These are phyloP conservation scores for Stenolophus ochropezus DNA, from an alignment of 2,888 invertebrate species.

Conservation along the genomic window DNA sequence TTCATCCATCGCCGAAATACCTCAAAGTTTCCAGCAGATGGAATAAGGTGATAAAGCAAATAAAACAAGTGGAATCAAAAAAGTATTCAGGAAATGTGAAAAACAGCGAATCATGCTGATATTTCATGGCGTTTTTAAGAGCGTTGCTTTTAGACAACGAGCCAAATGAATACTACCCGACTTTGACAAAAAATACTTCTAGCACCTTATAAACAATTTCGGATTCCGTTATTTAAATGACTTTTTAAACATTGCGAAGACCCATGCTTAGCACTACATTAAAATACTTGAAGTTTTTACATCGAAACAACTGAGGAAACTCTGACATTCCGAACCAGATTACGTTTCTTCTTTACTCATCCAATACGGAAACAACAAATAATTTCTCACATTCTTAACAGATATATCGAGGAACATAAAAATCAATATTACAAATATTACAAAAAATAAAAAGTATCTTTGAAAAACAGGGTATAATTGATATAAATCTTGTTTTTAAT, in stretches of 20 bases:
- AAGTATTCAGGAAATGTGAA: constrained; percentile 50
- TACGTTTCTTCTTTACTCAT: background rate
- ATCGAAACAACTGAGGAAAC: constrained; percentile 17
- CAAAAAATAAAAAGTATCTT: too few relatives aligned
- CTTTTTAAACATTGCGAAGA: constrained; percentile 49
- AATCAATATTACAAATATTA: too few relatives aligned
- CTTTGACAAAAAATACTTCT: constrained; percentile 48
- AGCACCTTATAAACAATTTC: constrained; percentile 45
- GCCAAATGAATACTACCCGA: constrained; percentile 29
- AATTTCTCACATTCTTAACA: background rate
- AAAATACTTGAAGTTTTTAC: constrained; percentile 45
- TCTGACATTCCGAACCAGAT: background rate
- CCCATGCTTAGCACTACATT: constrained; percentile 26
- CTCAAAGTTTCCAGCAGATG: constrained; percentile 39
- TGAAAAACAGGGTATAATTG: too few relatives aligned
- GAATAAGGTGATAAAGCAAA: constrained; percentile 42
- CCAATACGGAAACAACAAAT: background rate
- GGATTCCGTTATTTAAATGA: constrained; percentile 55
- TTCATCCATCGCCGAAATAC: constrained; percentile 28
- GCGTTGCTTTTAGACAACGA: constrained; percentile 26
- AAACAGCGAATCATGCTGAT: constrained; percentile 45
- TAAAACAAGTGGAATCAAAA: constrained; percentile 31
- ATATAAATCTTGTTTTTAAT: too few relatives aligned
- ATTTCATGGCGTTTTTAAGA: constrained; percentile 48
- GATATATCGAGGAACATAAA: too few relatives aligned